Percentiles rank a stretch among this genome's conserved stretches.
Evolutionary conservation across 2,797 vertebrate genomes (phyloP).

Genomic region (Helicolenus hilgendorfi): DNA sequence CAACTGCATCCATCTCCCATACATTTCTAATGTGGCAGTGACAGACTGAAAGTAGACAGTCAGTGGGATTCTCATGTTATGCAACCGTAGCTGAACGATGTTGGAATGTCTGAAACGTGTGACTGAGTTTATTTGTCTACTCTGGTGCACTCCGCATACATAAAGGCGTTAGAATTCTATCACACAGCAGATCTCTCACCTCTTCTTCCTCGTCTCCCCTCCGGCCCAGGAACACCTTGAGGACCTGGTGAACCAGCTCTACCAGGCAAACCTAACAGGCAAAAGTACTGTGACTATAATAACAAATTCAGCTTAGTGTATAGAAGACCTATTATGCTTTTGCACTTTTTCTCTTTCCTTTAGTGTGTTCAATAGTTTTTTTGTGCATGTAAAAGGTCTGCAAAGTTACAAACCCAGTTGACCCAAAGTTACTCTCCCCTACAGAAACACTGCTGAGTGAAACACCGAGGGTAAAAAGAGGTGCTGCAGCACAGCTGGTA

Average conservation of each 20-base stretch:
- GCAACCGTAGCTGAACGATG: slow-evolving; percentile 36
- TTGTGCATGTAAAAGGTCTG: too few species aligned
- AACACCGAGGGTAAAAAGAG: too few species aligned
- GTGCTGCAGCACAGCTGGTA: too few species aligned
- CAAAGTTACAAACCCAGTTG: too few species aligned
- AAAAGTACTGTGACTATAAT: background rate
- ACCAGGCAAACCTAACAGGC: slow-evolving; percentile 75
- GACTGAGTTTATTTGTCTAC: background rate
- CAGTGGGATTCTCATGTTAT: slow-evolving; percentile 37
- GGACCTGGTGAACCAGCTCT: slow-evolving; percentile 87
- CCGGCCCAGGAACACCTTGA: slow-evolving; percentile 88
- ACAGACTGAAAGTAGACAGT: slow-evolving; percentile 4
- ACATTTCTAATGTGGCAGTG: background rate
- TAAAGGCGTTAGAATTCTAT: background rate
- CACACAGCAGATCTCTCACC: slow-evolving; percentile 79
- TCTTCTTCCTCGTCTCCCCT: slow-evolving; percentile 92
- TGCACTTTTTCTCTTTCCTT: too few species aligned
- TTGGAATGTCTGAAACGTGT: slow-evolving; percentile 40
- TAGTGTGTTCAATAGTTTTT: too few species aligned
- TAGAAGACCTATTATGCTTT: too few species aligned
- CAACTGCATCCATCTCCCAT: background rate
- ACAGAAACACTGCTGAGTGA: too few species aligned
- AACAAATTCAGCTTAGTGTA: background rate
- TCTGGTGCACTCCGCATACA: background rate
- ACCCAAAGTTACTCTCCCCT: fast-evolving